Conservation (phyloP, 2,888 invertebrate genomes). For the Drosophila greeni region DNA sequence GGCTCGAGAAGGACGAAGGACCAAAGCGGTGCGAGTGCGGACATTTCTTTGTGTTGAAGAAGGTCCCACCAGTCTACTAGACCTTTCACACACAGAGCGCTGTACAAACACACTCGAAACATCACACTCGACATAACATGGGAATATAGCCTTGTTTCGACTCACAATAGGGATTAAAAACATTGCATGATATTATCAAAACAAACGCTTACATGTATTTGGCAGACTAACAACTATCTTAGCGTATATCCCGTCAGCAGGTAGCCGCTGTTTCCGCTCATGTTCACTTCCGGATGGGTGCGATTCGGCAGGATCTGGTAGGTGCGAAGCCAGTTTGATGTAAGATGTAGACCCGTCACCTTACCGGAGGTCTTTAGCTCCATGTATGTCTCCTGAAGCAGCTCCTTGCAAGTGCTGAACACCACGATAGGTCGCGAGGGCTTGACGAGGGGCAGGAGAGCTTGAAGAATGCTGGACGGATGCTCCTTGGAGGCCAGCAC, state of each 20-base stretch:
- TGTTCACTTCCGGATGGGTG: slow-evolving; percentile 96
- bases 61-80: slow-evolving; percentile 85
- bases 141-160: neutral
- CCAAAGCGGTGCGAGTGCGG: slow-evolving; percentile 97
- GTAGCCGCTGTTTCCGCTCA: slow-evolving; percentile 93
- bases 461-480: slow-evolving; percentile 88
- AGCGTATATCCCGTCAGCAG: slow-evolving; percentile 85
- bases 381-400: slow-evolving; percentile 89
- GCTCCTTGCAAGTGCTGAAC: slow-evolving; percentile 89
- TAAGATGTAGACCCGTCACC: slow-evolving; percentile 87
- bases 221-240: slow-evolving; percentile 16
- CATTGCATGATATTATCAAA: slow-evolving; percentile 59
- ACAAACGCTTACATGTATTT: slow-evolving; percentile 14
- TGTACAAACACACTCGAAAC: neutral
- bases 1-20: slow-evolving; percentile 89
- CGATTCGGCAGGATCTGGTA: slow-evolving; percentile 94
- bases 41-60: slow-evolving; percentile 94
- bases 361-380: slow-evolving; percentile 86
- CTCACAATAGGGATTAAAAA: slow-evolving; percentile 32
- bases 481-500: slow-evolving; percentile 91
- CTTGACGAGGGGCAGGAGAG: slow-evolving; percentile 87
- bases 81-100: slow-evolving; percentile 2
- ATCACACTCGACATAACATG: slow-evolving; percentile 5
- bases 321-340: slow-evolving; percentile 91
- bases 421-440: slow-evolving; percentile 91